Conservation (phyloP, 1,140 invertebrate species). For the Zeugodacus cucurbitae region DNA sequence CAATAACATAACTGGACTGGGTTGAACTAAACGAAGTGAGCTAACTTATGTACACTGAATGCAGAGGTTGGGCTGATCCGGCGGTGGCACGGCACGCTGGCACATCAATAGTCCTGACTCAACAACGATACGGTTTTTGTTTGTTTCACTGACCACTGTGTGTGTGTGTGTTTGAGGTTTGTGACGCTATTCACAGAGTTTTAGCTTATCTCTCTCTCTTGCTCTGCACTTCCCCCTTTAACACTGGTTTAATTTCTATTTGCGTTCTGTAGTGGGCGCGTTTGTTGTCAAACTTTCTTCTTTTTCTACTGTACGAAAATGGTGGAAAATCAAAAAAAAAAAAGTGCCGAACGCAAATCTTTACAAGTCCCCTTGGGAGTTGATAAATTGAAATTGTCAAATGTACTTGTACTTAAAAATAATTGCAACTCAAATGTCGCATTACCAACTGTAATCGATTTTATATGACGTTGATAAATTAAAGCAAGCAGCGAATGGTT, state of each 20-base stretch:
- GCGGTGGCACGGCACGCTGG: background rate
- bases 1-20: background rate
- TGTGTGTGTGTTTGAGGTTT: background rate
- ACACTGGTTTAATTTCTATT: conserved; percentile 6
- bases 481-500: background rate
- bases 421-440: conserved; percentile 37
- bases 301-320: background rate
- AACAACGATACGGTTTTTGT: background rate
- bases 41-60: background rate
- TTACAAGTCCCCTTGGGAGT: background rate
- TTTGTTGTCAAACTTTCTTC: background rate
- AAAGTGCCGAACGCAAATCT: background rate
- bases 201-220: background rate
- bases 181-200: background rate
- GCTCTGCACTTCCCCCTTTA: background rate
- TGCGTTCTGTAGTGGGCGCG: background rate
- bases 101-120: background rate
- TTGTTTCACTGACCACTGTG: background rate
- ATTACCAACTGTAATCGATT: conserved; percentile 35
- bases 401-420: conserved; percentile 34
- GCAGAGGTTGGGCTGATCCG: background rate
- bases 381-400: conserved; percentile 38
- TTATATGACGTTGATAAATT: conserved; percentile 38
- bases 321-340: background rate
- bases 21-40: background rate